phyloP scores from a whole-genome alignment of 2,797 vertebrate genomes.

The Nyctalus aviator region DNA sequence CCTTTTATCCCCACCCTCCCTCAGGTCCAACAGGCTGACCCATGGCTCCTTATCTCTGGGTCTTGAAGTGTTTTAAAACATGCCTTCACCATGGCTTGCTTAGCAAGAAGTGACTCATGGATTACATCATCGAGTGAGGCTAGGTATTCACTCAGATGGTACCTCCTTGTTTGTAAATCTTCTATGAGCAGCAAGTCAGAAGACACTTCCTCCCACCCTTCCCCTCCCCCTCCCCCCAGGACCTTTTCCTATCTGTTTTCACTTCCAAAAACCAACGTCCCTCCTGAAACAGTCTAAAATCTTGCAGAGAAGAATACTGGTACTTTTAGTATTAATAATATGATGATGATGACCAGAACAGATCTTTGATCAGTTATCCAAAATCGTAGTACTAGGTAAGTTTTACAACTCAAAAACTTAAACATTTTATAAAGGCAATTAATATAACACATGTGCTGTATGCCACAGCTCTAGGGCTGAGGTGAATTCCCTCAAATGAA shows the following conservation, averaged over 20 bases:
- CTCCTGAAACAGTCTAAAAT: not conserved
- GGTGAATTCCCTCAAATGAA: not conserved
- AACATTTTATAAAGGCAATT: not conserved
- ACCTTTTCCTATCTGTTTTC: not conserved
- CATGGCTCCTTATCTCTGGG: no score
- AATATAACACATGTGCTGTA: no score
- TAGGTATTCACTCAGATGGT: not conserved
- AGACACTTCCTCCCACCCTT: not conserved
- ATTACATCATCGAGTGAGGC: not conserved
- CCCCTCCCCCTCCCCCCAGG: no score
- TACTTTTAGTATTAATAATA: not conserved
- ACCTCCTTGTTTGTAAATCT: not conserved
- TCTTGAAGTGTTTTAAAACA: not conserved
- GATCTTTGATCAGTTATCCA: not conserved
- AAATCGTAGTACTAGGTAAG: not conserved
- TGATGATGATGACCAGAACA: not conserved
- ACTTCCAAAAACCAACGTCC: not conserved
- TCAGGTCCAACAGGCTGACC: no score
- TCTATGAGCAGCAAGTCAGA: not conserved
- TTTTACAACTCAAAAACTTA: not conserved
- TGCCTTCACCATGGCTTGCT: not conserved
- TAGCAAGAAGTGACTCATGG: not conserved
- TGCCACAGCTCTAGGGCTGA: not conserved
- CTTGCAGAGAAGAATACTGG: not conserved
- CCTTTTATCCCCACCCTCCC: no score